These are phyloP conservation scores for Cerastis leucographa DNA, from an alignment of 2,888 invertebrate genomes.

Conservation along the genomic window DNA sequence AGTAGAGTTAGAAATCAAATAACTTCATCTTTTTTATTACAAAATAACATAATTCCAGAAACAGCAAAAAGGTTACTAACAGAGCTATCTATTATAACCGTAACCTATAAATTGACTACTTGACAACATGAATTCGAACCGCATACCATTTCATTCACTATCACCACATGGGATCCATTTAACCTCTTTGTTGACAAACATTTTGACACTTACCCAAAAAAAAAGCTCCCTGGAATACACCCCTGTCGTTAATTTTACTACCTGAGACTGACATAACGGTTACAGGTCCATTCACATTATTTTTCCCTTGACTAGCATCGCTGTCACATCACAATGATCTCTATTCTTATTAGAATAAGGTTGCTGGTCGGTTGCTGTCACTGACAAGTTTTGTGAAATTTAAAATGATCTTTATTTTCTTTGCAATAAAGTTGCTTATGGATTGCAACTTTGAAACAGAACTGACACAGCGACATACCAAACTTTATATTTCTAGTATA, in stretches of 20 bases:
- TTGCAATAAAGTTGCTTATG: background rate
- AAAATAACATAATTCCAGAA: slow-evolving; percentile 11
- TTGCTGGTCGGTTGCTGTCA: background rate
- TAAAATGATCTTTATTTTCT: background rate
- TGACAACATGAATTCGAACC: slow-evolving; percentile 23
- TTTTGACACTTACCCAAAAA: slow-evolving; percentile 43
- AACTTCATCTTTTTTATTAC: background rate
- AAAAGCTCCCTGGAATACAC: slow-evolving; percentile 9
- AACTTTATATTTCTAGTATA: background rate
- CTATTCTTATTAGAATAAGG: background rate
- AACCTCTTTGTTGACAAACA: slow-evolving; percentile 49
- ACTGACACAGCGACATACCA: background rate
- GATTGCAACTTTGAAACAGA: background rate
- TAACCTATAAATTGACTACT: slow-evolving; percentile 30
- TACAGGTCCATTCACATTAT: background rate
- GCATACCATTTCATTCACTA: background rate
- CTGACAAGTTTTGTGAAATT: background rate
- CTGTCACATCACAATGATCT: background rate
- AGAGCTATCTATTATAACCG: slow-evolving; percentile 13
- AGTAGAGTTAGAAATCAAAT: background rate
- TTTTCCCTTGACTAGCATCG: background rate
- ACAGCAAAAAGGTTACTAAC: slow-evolving; percentile 7
- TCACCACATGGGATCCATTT: slow-evolving; percentile 34
- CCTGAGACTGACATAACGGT: slow-evolving; percentile 33
- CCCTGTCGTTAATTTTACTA: slow-evolving; percentile 33